Base-by-base conservation (phyloP, 2,797 vertebrate genomes). In the Myotis findleyi region DNA sequence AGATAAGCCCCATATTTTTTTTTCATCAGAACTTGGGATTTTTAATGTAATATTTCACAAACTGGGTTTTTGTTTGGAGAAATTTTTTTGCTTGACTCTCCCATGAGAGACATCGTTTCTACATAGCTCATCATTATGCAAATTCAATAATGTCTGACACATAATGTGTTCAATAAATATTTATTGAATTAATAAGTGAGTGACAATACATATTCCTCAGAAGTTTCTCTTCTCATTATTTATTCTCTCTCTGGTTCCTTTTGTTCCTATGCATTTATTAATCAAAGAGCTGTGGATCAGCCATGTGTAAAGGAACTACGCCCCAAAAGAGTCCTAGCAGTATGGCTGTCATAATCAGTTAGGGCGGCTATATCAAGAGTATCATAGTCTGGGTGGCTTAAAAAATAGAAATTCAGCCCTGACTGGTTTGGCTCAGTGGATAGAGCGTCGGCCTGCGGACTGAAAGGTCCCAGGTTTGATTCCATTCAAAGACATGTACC, bases 181-280 rank as follows among this genome's bases (percentile, higher is more conserved):
- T 77, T 77, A 53, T 36, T 87, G 25, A 79, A 75, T 81, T 30
- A 92, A 83, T 85, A 57, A 86, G 13, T 44, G 47, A 84, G 44
- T 36, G 51, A 87, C 5, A 64, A 14, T 27, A 49, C 16, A 59
- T 53, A 89, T 27, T 87, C 57, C 3, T 47, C 59, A 93, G 76
- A 87, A 87, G 47, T 57, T 87, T 27, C 5, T 81, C 13, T 69
- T 62, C 47, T 82, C 30, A 41, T 2, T 51, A 47, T 71, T 73
- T 57, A 87, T 80, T 84, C 30, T 95, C 36, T 93, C 36, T 91
- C 51, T 33, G 25, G 5, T 41, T 84, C 66, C 21, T 47, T 89
- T 89, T 89, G 21, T 44, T 72, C 62, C 53, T 73, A 47, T 72
- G 2, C 3, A 64, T 68, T 85, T 85, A 91, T 62, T 94, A 82